A percentile compares a stretch with the other conserved stretches of the same genome.
phyloP scores from a whole-genome alignment of 2,888 invertebrate species.

The Sinopyrophorus schimmeli region DNA sequence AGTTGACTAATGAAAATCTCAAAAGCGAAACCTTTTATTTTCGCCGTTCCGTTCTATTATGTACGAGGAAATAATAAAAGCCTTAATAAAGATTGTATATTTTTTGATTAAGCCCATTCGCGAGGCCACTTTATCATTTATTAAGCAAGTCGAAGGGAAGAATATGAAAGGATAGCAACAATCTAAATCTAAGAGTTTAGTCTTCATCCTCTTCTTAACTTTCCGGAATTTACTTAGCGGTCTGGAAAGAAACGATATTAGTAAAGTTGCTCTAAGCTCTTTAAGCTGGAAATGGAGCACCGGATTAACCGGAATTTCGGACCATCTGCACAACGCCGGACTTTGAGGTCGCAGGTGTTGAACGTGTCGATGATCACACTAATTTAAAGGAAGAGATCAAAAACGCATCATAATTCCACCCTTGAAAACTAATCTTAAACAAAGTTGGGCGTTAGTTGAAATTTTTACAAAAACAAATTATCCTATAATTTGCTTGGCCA shows the following conservation, averaged over 20 bases:
- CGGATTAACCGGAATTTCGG: conserved; percentile 20
- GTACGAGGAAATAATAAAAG: no score
- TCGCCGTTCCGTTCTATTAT: no score
- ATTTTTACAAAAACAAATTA: no score
- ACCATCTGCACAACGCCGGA: conserved; percentile 20
- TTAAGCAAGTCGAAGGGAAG: neutral
- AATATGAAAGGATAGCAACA: neutral
- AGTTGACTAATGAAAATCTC: no score
- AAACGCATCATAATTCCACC: no score
- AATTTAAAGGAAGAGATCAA: no score
- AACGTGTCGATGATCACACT: conserved; percentile 16
- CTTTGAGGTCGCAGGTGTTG: conserved; percentile 21
- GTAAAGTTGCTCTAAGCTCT: conserved; percentile 25
- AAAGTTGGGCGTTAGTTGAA: conserved; percentile 3
- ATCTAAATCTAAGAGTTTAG: conserved; percentile 4
- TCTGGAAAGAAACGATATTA: conserved; percentile 25
- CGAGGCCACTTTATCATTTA: no score
- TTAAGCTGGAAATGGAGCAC: conserved; percentile 21
- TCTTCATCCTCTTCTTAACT: conserved; percentile 7
- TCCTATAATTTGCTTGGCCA: no score
- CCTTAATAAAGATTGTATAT: no score
- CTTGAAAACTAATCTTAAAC: no score
- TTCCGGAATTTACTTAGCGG: conserved; percentile 16
- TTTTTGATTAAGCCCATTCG: no score
- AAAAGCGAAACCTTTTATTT: no score